Evolutionary conservation across 2,797 vertebrate genomes (phyloP).

Genomic region (Allochrocebus solatus): DNA sequence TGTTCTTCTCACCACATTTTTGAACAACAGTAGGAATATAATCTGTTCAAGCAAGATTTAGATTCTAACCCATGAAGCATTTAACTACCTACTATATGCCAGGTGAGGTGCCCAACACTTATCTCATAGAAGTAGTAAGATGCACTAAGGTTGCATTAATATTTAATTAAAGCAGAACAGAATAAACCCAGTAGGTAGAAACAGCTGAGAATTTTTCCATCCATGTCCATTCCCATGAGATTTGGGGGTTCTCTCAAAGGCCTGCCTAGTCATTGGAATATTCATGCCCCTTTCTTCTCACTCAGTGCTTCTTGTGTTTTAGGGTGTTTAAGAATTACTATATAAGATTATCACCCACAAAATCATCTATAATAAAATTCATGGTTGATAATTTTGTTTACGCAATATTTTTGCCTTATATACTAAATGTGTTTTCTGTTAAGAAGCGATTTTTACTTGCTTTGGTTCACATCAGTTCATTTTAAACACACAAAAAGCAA

Average conservation of each 20-base stretch:
- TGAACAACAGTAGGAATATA: neutral
- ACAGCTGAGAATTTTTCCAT: neutral
- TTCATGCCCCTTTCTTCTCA: neutral
- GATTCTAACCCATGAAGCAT: neutral
- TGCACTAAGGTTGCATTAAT: neutral
- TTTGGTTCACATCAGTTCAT: neutral
- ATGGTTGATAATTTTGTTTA: neutral
- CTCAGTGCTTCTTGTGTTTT: neutral
- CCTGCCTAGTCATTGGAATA: neutral
- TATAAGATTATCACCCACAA: neutral
- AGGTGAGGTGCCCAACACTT: neutral
- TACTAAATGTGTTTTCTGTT: neutral
- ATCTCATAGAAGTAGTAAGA: neutral
- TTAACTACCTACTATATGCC: neutral
- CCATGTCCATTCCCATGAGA: neutral
- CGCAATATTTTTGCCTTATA: neutral
- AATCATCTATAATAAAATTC: neutral
- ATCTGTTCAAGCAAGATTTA: neutral
- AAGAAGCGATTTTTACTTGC: neutral
- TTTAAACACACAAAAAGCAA: neutral
- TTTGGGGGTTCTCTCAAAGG: neutral
- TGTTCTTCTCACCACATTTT: constrained; percentile 5
- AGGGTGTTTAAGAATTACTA: neutral
- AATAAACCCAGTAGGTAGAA: neutral
- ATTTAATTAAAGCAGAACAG: neutral